Percentiles rank a stretch among this genome's conserved stretches.
Evolutionary conservation across 2,888 invertebrate genomes (phyloP).

Genomic region (Cotesia congregata): DNA sequence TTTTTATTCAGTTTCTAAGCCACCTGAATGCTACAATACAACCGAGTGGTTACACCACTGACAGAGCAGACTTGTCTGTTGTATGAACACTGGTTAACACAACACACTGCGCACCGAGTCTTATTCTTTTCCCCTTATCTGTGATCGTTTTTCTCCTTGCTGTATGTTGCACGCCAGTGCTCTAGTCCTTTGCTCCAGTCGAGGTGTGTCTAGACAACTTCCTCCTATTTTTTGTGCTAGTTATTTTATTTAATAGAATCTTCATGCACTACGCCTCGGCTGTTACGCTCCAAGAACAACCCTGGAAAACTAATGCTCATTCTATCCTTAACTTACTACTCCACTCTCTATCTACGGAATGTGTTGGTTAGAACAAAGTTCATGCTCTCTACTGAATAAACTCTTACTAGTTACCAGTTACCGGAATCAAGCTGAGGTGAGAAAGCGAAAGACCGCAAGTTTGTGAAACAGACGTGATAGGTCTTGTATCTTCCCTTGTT

Average conservation of each 20-base stretch:
- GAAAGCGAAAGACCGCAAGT: constrained; percentile 19
- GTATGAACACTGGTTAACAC: constrained; percentile 54
- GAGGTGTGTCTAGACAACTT: constrained; percentile 21
- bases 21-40: constrained; percentile 37
- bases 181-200: constrained; percentile 29
- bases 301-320: constrained; percentile 33
- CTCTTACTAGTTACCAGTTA: not conserved
- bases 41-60: constrained; percentile 28
- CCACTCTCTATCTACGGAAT: not conserved
- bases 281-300: constrained; percentile 13
- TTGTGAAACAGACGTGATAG: constrained; percentile 33
- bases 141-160: constrained; percentile 36
- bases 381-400: not conserved
- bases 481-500: constrained; percentile 9
- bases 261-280: constrained; percentile 30
- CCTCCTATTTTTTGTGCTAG: constrained; percentile 37
- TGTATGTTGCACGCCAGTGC: constrained; percentile 43
- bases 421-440: constrained; percentile 15
- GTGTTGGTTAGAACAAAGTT: not conserved
- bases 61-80: constrained; percentile 33
- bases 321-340: not conserved
- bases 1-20: constrained; percentile 39
- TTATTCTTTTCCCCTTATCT: constrained; percentile 25
- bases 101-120: not conserved
- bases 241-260: constrained; percentile 36